Evolutionary conservation across 2,888 invertebrate species (phyloP), one percentile per base, ranked within the genome.

Genomic region (Oxyscelio sp.): DNA sequence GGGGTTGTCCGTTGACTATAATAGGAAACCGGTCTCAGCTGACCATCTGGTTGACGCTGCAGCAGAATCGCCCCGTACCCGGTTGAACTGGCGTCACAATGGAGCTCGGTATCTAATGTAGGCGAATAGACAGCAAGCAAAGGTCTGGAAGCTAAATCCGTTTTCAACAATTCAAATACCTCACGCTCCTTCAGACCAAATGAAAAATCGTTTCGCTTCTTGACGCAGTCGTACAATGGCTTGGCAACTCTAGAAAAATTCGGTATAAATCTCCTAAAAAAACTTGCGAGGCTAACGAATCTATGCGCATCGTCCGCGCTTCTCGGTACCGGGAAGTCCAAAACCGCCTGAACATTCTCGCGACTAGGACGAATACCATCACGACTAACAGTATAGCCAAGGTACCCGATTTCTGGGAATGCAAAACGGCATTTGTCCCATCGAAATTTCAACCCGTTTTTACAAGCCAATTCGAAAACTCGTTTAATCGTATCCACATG

Each of bases 31-130:
- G 90, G 90, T 27, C 89, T 48, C 27, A 82, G 52, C 5, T 19
- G 11, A 6, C 66, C 52, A 24, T 85, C 85, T 9, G 9, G 38
- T 54, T 92, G 89, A 79, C 82, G 88, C 70, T 92, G 93, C 73
- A 92, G n/a, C 8, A 92, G 71, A 21, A 93, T 90, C 0, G 89
- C 89, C 0, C 91, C 91, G 74, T 85, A 91, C 0, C 91, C 93
- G 1, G 84, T 34, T 2, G 85, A 27, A 66, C 90, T 90, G 2
- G 91, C 92, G 82, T 93, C 92, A 43, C 90, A 91, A 70, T 93
- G 92, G 22, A 91, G 74, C 74, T 93, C 90, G 9, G 92, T 93
- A 54, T 90, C 88, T 13, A 83, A 27, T 0, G 61, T 19, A 0
- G 87, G 85, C 0, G 80, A 78, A 61, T 73, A 86, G 8, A 88